Base-by-base conservation (phyloP, 2,113 vertebrate genomes). In the Cercopithecus mona region DNA sequence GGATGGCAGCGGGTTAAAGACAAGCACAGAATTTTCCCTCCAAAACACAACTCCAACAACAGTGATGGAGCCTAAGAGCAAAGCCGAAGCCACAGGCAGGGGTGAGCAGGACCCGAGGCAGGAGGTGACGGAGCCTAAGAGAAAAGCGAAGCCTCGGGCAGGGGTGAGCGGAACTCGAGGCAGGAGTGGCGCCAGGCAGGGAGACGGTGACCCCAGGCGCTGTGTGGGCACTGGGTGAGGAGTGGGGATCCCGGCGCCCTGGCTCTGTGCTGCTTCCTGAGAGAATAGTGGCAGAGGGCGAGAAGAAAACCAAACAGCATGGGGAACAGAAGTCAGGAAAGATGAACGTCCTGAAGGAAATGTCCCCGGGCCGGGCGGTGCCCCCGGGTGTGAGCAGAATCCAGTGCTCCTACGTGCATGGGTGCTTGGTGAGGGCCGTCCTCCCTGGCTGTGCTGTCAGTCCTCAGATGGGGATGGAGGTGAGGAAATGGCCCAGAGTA, bases 51-150 rank as follows among this genome's bases (percentile, higher is more conserved):
- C 59, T 50, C 14, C 27, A 22, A 8, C 3, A 2, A 25, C 22
- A 23, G 18, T 6, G 12, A 4, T 8, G n/a, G 45, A 35, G 17
- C 35, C 6, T 8, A 2, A 7, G 25, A 2, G 16, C 32, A 17
- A 40, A 43, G 61, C 0, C 40, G 0, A 0, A 4, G 7, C 27
- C 38, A 5, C 45, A 38, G n/a, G 43, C 22, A 8, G 20, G 61
- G 14, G 9, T 16, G 38, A n/a, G 25, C 25, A 5, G 55, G 38
- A 83, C 5, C 88, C 6, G 12, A 35, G 52, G 5, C 40, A 1
- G 16, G 27, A 35, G 35, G 5, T 55, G 17, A 55, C 17, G 0
- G 52, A 55, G 17, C 52, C 52, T 55, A 20, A 55, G 17, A 55
- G 52, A 6, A 55, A 55, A 55, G 52, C 52, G 1, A 0, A 4